Base-by-base conservation (phyloP, 2,113 vertebrate species). In the Caranx melampygus region DNA sequence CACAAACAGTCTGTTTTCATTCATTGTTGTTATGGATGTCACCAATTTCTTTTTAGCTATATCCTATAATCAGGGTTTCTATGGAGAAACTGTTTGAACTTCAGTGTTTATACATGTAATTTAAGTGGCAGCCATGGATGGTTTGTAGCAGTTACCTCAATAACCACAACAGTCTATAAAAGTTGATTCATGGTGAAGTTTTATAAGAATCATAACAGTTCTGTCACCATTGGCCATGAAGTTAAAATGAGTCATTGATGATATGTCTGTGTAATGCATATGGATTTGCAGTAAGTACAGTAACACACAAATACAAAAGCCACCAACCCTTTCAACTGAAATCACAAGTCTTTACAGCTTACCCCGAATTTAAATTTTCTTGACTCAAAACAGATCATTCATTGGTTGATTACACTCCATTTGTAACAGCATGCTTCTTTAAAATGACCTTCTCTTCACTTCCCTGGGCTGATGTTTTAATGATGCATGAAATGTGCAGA, bases 401-500 rank as follows among this genome's bases (percentile, higher is more conserved):
- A 59, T 76, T 78, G 88, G 66, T 82, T 89, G 78, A 92, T 90
- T 86, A 49, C 76, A 81, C 82, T 68, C 61, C 70, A 80, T 86
- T 88, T 86, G 88, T 84, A 89, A 72, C 81, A 73, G 84, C 82
- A 86, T 72, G 84, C 72, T 79, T 78, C 83, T 90, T 83, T 81
- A 66, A 88, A 88, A 91, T 85, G 90, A 94, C 91, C 88, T 91
- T 88, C 89, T 90, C 85, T 63, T 40, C 72, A 68, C 44, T 84
- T 45, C 67, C 88, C 71, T 82, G 79, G 85, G 89, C 87, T 78
- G 73, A 88, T 84, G 84, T 87, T 91, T 92, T 89, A 94, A 93
- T 93, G 87, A 92, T 93, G 90, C 91, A 91, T 93, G 88, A 92
- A 91, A 92, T 90, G 78, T 91, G 88, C 87, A 89, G 85, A 93